Conservation (phyloP, 2,888 invertebrate genomes). For the Stenichneumon culpator region DNA sequence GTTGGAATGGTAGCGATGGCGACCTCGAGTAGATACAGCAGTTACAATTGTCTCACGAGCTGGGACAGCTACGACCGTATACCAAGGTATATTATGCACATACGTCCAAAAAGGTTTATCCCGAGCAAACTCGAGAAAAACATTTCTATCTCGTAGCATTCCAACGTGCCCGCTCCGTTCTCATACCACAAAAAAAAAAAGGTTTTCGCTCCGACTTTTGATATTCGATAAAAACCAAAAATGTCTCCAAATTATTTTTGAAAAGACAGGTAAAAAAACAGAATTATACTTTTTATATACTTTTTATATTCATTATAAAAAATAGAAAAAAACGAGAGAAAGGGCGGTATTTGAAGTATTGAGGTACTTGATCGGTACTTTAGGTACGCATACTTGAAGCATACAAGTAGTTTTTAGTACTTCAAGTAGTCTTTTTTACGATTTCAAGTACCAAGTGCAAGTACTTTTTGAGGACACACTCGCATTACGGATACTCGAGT, state of each 20-base stretch:
- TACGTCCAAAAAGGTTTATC: slow-evolving; percentile 23
- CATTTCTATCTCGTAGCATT: background rate
- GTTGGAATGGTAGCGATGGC: slow-evolving; percentile 86
- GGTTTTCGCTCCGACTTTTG: background rate
- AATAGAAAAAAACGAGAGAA: no score
- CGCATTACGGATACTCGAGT: no score
- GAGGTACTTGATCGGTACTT: no score
- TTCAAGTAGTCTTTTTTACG: no score
- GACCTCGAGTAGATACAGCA: slow-evolving; percentile 93
- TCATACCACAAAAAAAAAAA: background rate
- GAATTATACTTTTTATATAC: background rate
- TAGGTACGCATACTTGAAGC: no score
- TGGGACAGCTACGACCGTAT: slow-evolving; percentile 97
- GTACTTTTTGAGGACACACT: no score
- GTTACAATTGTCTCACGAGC: slow-evolving; percentile 95
- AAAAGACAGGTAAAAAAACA: background rate
- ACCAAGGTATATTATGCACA: slow-evolving; percentile 89
- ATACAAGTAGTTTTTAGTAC: no score
- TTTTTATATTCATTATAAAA: background rate
- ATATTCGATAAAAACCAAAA: background rate
- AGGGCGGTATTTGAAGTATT: no score
- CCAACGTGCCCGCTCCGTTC: background rate
- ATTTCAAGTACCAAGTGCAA: no score
- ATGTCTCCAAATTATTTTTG: background rate
- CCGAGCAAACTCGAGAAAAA: background rate